A percentile compares a stretch with the other conserved stretches of the same genome.
These are phyloP conservation scores for Lapara coniferarum DNA, from an alignment of 2,888 invertebrate genomes.

Conservation along the genomic window DNA sequence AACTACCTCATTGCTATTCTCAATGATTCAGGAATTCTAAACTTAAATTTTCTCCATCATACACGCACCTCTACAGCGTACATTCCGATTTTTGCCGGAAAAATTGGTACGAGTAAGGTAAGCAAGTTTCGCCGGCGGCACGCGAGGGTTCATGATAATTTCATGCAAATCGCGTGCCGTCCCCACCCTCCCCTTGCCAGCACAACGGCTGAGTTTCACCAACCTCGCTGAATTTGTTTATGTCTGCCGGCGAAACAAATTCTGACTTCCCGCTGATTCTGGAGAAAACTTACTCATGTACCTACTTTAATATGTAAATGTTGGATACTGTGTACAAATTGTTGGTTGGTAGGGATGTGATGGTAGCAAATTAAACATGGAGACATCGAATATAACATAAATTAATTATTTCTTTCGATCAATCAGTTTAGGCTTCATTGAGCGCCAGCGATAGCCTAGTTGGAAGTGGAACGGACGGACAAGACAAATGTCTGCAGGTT, in stretches of 20 bases:
- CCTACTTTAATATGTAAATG: not conserved
- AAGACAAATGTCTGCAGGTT: too few species aligned
- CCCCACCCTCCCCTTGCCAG: constrained; percentile 42
- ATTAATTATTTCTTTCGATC: too few species aligned
- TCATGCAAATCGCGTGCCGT: constrained; percentile 68
- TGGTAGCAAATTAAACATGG: too few species aligned
- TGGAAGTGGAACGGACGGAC: too few species aligned
- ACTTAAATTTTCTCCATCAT: not conserved
- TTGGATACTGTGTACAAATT: not conserved
- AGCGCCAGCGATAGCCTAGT: too few species aligned
- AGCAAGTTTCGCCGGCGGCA: constrained; percentile 24
- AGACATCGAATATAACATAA: too few species aligned
- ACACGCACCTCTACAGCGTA: not conserved
- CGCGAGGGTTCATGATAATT: constrained; percentile 34
- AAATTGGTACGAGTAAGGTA: not conserved
- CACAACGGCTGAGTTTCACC: constrained; percentile 59
- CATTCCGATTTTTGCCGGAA: not conserved
- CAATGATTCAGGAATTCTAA: not conserved
- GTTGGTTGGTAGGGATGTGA: too few species aligned
- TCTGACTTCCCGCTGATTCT: constrained; percentile 21
- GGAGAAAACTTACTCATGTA: constrained; percentile 11
- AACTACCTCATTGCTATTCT: too few species aligned
- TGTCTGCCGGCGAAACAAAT: constrained; percentile 59
- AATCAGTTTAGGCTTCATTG: too few species aligned
- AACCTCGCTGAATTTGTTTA: constrained; percentile 68